phyloP scores from a whole-genome alignment of 2,797 vertebrate species.

The Aldrovandia affinis region DNA sequence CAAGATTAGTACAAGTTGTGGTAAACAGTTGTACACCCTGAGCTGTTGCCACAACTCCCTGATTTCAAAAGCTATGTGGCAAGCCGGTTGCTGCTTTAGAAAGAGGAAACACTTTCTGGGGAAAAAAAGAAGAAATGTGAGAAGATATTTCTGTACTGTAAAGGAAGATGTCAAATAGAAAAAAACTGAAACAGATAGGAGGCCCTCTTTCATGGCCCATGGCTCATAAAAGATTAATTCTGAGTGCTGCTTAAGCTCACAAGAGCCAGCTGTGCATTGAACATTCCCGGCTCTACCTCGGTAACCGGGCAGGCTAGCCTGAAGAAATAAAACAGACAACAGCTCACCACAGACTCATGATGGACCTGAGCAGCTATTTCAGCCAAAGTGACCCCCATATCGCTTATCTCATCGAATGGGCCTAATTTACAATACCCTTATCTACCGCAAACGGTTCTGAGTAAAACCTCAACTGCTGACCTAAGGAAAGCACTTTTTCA shows the following conservation, averaged over 20 bases:
- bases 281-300: not conserved
- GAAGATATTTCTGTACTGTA: not conserved
- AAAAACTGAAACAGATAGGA: constrained; percentile 27
- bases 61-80: not conserved
- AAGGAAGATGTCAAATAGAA: constrained; percentile 36
- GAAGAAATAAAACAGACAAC: constrained; percentile 22
- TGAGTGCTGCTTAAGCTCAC: constrained; percentile 51
- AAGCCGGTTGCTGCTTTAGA: no score
- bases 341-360: not conserved
- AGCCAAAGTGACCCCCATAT: not conserved
- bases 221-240: constrained; percentile 63
- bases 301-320: not conserved
- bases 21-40: not conserved
- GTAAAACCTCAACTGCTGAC: not conserved
- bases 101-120: not conserved
- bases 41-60: not conserved
- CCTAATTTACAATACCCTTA: not conserved
- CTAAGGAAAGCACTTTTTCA: not conserved
- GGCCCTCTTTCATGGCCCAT: constrained; percentile 38
- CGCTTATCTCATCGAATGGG: not conserved
- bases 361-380: not conserved
- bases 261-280: constrained; percentile 38
- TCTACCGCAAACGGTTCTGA: not conserved
- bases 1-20: not conserved
- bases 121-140: not conserved